Conservation (phyloP, 1,140 invertebrate genomes). For the Heliothis subflexa region DNA sequence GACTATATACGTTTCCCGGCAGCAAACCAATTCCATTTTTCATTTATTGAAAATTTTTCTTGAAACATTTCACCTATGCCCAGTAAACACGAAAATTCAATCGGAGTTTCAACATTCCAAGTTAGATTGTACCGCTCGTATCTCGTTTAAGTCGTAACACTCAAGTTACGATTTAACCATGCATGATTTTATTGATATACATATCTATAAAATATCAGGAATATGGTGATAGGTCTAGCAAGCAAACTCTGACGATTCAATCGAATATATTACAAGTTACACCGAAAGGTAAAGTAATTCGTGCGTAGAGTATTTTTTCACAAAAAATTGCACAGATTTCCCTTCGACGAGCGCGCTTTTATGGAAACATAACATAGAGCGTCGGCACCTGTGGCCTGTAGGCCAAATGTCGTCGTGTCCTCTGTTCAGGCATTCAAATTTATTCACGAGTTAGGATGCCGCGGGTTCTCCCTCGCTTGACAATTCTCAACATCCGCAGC, state of each 20-base stretch:
- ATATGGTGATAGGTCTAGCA: not conserved
- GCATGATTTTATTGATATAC: conserved; percentile 25
- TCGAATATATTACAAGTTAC: conserved; percentile 25
- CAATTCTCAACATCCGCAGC: conserved; percentile 43
- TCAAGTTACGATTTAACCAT: conserved; percentile 28
- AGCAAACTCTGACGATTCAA: not conserved
- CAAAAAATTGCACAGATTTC: conserved; percentile 18
- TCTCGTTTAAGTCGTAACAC: conserved; percentile 26
- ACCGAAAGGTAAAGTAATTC: conserved; percentile 11
- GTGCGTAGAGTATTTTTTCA: conserved; percentile 21
- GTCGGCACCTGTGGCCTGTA: conserved; percentile 63
- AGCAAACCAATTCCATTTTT: conserved; percentile 73
- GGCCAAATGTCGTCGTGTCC: conserved; percentile 63
- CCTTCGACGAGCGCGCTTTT: conserved; percentile 21
- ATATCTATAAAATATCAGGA: not conserved
- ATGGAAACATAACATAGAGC: conserved; percentile 44
- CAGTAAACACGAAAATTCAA: conserved; percentile 70
- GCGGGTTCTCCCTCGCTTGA: conserved; percentile 39
- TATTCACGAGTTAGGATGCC: conserved; percentile 68
- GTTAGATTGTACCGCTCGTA: conserved; percentile 47
- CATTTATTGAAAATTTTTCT: conserved; percentile 73
- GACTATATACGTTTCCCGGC: conserved; percentile 53
- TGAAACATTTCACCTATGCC: conserved; percentile 76
- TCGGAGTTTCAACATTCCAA: conserved; percentile 62
- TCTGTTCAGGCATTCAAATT: conserved; percentile 73